Evolutionary conservation across 2,797 vertebrate species (phyloP).

Genomic region (Oceanodroma leucorhoa): DNA sequence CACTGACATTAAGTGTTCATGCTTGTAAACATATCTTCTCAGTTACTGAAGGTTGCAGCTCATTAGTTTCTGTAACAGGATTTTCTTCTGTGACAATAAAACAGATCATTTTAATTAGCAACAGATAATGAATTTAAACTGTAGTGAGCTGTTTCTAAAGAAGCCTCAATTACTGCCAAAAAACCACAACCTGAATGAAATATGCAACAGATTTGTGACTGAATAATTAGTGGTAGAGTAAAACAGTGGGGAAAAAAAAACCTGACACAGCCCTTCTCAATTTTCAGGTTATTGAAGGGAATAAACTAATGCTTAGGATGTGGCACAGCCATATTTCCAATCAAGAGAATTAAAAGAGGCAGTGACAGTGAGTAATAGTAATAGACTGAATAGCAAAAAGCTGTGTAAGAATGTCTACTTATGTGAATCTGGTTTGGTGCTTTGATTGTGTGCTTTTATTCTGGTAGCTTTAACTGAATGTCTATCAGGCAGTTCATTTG

Average conservation of each 20-base stretch:
- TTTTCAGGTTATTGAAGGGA: background rate
- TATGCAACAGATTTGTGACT: background rate
- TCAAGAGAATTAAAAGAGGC: background rate
- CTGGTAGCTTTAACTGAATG: background rate
- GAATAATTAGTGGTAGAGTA: background rate
- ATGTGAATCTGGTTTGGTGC: background rate
- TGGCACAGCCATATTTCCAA: background rate
- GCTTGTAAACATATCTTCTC: background rate
- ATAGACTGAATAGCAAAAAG: background rate
- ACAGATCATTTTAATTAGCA: slow-evolving; percentile 71
- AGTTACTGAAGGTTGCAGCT: slow-evolving; percentile 21
- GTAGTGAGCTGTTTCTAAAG: background rate
- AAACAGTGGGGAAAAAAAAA: background rate
- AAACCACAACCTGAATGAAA: background rate
- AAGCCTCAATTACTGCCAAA: slow-evolving; percentile 32
- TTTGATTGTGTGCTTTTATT: background rate
- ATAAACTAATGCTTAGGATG: background rate
- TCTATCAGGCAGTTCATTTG: background rate
- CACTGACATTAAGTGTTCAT: background rate
- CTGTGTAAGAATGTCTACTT: background rate
- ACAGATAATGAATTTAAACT: slow-evolving; percentile 65
- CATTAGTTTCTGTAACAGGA: slow-evolving; percentile 61
- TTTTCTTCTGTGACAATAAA: slow-evolving; percentile 67
- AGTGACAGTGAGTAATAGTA: background rate
- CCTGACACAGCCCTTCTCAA: background rate